Evolutionary conservation across 2,113 vertebrate genomes (phyloP), one percentile per base, ranked within the genome.

Genomic region (Phyllostomus hastatus): DNA sequence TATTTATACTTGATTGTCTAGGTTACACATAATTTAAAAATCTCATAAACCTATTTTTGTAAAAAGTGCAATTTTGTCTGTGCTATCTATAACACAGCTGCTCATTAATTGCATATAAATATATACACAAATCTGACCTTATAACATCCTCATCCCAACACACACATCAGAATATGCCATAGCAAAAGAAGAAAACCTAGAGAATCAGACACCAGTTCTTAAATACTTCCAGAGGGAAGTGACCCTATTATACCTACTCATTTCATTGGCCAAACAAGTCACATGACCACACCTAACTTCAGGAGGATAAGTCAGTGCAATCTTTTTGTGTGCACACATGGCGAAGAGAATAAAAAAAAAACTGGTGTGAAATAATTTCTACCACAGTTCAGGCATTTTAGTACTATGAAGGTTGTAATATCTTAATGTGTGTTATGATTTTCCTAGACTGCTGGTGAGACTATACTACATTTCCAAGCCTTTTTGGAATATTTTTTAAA

Each of bases 401-500:
- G 7, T 46, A 22, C 2, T 38, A 28, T 61, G 52, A 67, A 75
- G 1, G 7, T 61, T 69, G 3, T 28, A 31, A 19, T 50, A 59
- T 10, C 5, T 5, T 48, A 38, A 69, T 26, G 14, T 35, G 2
- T 33, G 26, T 38, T 69, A 38, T 24, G 28, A 19, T 66, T 86
- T 28, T 66, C 28, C 4, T 86, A 84, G 20, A 33, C n/a, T 48
- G 41, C 7, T 88, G 9, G 10, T 54, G 31, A 92, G 20, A 72
- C 8, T 41, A 48, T 16, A 35, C 7, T 59, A 5, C 48, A 92
- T 85, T 80, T 41, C 35, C 75, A 43, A 80, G 26, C 31, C 35
- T 78, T 73, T 67, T 43, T 78, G 10, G 10, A 93, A 61, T 10
- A 70, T 19, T 54, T 79, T 86, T 75, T 43, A 88, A 91, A 91